Percentiles rank a stretch among this genome's conserved stretches.
These are phyloP conservation scores for Sympetrum striolatum DNA, from an alignment of 2,888 invertebrate species.

Conservation along the genomic window DNA sequence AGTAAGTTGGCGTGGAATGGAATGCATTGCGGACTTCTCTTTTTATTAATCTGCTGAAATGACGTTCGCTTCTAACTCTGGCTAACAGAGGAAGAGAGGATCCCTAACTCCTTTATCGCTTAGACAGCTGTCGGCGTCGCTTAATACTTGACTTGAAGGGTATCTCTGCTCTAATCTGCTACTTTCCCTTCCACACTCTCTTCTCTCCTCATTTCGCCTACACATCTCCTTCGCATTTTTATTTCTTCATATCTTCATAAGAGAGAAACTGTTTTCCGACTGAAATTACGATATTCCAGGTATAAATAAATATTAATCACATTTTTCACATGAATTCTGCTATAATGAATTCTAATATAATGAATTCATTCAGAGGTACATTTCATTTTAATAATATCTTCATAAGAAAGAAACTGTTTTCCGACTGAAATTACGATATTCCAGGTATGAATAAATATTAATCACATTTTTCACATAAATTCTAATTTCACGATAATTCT, in stretches of 20 bases:
- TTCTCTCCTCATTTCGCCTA: neutral
- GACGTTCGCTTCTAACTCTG: neutral
- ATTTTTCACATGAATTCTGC: no score
- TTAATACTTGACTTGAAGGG: neutral
- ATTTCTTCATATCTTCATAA: neutral
- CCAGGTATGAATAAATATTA: no score
- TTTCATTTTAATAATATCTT: no score
- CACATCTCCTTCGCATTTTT: neutral
- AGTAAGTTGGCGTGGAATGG: neutral
- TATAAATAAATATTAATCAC: no score
- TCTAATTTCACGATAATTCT: no score
- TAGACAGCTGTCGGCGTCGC: constrained; percentile 21
- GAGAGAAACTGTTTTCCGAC: no score
- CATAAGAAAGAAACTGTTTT: no score
- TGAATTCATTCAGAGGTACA: no score
- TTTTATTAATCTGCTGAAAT: neutral
- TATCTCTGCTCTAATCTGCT: neutral
- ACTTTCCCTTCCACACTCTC: neutral
- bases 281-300: no score
- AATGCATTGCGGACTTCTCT: neutral
- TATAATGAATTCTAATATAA: no score
- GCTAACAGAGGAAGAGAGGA: neutral
- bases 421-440: no score
- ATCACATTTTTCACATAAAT: no score
- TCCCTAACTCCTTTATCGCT: constrained; percentile 32